Percentiles rank a stretch among this genome's conserved stretches.
Evolutionary conservation across 2,888 invertebrate genomes (phyloP).

Genomic region (Himalopsyche anomala): DNA sequence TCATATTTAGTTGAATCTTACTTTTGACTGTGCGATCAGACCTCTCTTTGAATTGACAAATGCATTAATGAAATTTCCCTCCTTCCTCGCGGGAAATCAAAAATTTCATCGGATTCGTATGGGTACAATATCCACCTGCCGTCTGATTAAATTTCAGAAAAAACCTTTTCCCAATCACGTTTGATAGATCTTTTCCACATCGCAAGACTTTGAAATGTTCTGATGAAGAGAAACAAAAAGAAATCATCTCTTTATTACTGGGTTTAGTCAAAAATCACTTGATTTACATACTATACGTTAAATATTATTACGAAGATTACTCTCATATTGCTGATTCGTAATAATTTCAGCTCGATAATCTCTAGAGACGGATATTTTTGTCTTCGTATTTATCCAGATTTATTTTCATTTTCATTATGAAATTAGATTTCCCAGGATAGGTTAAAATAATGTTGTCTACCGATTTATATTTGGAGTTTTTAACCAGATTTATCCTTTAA

Average conservation of each 20-base stretch:
- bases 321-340: too few relatives aligned
- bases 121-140: constrained; percentile 26
- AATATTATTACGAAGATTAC: too few relatives aligned
- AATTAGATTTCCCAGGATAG: too few relatives aligned
- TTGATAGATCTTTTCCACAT: constrained; percentile 14
- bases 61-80: constrained; percentile 8
- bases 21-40: too few relatives aligned
- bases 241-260: background rate
- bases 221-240: background rate
- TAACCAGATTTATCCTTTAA: too few relatives aligned
- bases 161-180: constrained; percentile 30
- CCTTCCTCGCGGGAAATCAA: constrained; percentile 19
- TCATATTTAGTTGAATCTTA: too few relatives aligned
- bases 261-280: background rate
- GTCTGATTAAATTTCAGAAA: constrained; percentile 23
- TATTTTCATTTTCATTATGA: too few relatives aligned
- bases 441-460: too few relatives aligned
- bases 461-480: too few relatives aligned
- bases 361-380: too few relatives aligned
- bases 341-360: too few relatives aligned
- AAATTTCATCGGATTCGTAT: background rate
- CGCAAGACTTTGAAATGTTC: background rate
- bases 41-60: background rate
- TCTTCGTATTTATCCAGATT: too few relatives aligned
- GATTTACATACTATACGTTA: background rate